These are phyloP conservation scores for Saturnia pavonia DNA, from an alignment of 2,888 invertebrate genomes.

Conservation along the genomic window DNA sequence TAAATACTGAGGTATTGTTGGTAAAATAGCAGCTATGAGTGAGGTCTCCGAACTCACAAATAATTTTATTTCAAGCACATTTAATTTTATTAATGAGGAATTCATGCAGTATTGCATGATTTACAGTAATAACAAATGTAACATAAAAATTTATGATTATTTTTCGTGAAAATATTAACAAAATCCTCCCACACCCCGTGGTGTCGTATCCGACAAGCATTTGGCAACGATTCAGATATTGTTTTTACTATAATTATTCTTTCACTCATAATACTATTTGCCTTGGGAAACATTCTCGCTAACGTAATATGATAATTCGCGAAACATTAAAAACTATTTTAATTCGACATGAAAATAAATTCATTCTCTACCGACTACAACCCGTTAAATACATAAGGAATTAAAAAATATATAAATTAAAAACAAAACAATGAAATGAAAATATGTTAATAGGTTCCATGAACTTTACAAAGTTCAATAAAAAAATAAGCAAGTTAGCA, in stretches of 20 bases:
- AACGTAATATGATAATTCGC: constrained; percentile 64
- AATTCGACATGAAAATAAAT: constrained; percentile 26
- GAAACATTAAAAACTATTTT: constrained; percentile 57
- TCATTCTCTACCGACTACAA: background rate
- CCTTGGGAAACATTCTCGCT: constrained; percentile 65
- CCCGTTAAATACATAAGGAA: no score
- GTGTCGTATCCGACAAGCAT: constrained; percentile 54
- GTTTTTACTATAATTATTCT: constrained; percentile 72
- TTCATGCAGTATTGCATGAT: constrained; percentile 46
- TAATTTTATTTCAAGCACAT: constrained; percentile 26
- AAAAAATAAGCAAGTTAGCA: constrained; percentile 45
- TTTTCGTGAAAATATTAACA: constrained; percentile 57
- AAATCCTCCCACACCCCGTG: constrained; percentile 54
- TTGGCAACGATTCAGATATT: constrained; percentile 73
- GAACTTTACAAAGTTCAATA: constrained; percentile 37
- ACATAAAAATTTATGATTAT: constrained; percentile 54
- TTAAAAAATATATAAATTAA: constrained; percentile 16
- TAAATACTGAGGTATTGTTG: background rate
- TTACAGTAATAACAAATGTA: constrained; percentile 47
- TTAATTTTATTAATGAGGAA: constrained; percentile 18
- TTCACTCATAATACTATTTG: constrained; percentile 71
- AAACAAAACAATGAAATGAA: constrained; percentile 29
- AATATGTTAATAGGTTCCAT: constrained; percentile 35
- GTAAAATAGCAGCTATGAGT: background rate
- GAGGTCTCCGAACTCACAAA: constrained; percentile 25